phyloP scores from a whole-genome alignment of 2,797 vertebrate genomes.

The Ctenosaura bakeri region DNA sequence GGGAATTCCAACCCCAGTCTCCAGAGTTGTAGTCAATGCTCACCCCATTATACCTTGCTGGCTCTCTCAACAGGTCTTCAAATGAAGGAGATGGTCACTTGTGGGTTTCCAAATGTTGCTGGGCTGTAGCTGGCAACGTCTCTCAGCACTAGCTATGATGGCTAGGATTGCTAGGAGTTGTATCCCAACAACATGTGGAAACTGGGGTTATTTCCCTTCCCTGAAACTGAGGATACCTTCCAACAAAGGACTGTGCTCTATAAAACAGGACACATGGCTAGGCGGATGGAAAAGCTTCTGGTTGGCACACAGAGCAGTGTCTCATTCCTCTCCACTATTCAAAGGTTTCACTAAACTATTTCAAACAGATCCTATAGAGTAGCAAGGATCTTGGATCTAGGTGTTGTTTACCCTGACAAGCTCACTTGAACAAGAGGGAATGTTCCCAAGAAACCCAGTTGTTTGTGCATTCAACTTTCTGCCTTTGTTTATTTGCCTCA shows the following conservation, averaged over 20 bases:
- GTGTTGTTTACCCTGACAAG: not conserved
- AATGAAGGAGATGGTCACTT: too few species aligned
- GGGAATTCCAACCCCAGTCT: too few species aligned
- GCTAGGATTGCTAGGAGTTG: too few species aligned
- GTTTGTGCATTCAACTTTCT: not conserved
- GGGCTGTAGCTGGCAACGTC: too few species aligned
- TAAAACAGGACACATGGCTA: not conserved
- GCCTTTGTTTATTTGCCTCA: slow-evolving; percentile 16
- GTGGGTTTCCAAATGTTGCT: too few species aligned
- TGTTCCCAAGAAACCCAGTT: not conserved
- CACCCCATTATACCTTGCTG: too few species aligned
- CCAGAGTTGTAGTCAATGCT: too few species aligned
- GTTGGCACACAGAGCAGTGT: not conserved
- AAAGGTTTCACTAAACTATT: not conserved
- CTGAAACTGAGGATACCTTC: not conserved
- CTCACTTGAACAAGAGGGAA: not conserved
- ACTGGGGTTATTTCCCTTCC: too few species aligned
- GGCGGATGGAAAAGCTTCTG: not conserved
- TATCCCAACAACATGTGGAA: too few species aligned
- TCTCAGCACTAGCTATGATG: too few species aligned
- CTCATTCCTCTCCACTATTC: not conserved
- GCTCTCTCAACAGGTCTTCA: too few species aligned
- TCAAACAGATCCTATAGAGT: not conserved
- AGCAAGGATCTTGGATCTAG: not conserved
- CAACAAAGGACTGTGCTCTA: not conserved